Percentiles rank a stretch among this genome's conserved stretches.
Conservation (phyloP, 2,113 vertebrate species). For the Cottus gobio region DNA sequence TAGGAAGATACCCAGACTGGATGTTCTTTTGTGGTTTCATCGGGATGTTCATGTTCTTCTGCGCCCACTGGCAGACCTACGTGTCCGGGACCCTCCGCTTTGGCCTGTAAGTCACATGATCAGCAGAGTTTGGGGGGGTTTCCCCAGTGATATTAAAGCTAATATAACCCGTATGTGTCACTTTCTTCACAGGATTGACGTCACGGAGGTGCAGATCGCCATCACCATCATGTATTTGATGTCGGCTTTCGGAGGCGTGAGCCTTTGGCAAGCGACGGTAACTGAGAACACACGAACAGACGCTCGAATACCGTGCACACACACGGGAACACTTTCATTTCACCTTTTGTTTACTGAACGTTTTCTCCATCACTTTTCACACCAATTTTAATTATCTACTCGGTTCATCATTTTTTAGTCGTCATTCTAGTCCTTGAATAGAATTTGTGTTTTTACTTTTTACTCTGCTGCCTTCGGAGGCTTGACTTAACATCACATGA, state of each 20-base stretch:
- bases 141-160: no score
- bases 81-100: conserved; percentile 95
- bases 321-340: conserved; percentile 56
- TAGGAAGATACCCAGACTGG: conserved; percentile 90
- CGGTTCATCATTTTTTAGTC: conserved; percentile 34
- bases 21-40: conserved; percentile 96
- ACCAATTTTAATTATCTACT: conserved; percentile 23
- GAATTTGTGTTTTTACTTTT: conserved; percentile 82
- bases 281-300: conserved; percentile 6
- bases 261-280: conserved; percentile 91
- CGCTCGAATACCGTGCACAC: conserved; percentile 2
- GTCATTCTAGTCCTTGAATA: conserved; percentile 72
- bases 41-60: conserved; percentile 98
- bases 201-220: conserved; percentile 95
- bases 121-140: not conserved
- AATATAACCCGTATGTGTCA: not conserved
- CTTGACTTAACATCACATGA: conserved; percentile 79
- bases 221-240: conserved; percentile 90
- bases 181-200: conserved; percentile 87
- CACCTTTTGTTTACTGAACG: conserved; percentile 23
- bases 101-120: conserved; percentile 88
- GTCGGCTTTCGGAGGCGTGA: conserved; percentile 88
- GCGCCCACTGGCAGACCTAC: conserved; percentile 99
- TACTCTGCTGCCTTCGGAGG: conserved; percentile 81
- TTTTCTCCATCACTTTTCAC: conserved; percentile 4